These are phyloP conservation scores for Oncorhynchus masou DNA, from an alignment of 2,113 vertebrate species.

Conservation along the genomic window DNA sequence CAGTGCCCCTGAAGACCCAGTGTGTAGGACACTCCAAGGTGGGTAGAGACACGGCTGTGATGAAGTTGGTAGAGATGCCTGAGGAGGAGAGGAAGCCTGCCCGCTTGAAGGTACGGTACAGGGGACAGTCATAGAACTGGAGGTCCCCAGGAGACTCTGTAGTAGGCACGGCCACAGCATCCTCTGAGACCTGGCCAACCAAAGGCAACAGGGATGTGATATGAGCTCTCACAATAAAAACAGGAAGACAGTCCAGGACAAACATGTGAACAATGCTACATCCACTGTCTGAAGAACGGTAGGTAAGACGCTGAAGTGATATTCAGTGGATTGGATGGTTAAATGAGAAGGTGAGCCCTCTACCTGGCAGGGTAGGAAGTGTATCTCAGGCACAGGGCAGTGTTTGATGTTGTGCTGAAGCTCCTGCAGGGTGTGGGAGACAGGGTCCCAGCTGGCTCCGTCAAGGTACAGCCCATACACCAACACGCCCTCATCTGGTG, in stretches of 20 bases:
- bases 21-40: neutral
- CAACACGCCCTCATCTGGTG: conserved; percentile 29
- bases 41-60: conserved; percentile 11
- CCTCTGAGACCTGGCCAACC: neutral
- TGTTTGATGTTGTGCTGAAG: conserved; percentile 35
- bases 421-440: conserved; percentile 47
- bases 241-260: neutral
- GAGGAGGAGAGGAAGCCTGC: neutral
- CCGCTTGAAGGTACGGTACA: conserved; percentile 10
- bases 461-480: conserved; percentile 60
- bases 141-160: neutral
- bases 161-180: neutral
- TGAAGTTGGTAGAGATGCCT: conserved; percentile 8
- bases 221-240: neutral
- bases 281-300: too few relatives aligned
- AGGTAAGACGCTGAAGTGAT: too few relatives aligned
- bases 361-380: conserved; percentile 54
- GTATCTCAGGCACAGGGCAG: conserved; percentile 51
- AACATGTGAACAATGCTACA: too few relatives aligned
- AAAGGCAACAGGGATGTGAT: neutral
- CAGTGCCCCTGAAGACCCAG: conserved; percentile 16
- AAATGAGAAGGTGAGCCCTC: neutral
- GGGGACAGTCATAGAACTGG: neutral
- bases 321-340: too few relatives aligned
- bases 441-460: conserved; percentile 51